These are phyloP conservation scores for Sebastes minor DNA, from an alignment of 2,797 vertebrate species.

Conservation along the genomic window DNA sequence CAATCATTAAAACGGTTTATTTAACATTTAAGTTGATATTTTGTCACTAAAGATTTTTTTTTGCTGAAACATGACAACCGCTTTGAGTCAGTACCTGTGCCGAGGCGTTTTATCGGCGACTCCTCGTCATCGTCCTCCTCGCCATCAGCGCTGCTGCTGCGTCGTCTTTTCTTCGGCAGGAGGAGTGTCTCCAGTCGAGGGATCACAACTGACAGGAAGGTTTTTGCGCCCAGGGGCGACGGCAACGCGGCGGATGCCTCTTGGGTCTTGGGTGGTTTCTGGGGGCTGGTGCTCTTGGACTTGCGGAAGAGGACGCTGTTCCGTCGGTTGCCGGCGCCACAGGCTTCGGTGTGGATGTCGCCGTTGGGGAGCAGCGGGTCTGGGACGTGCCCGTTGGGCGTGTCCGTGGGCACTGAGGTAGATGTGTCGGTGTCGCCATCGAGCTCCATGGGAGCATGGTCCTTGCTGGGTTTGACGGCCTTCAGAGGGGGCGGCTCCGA, in stretches of 20 bases:
- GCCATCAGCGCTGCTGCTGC: constrained; percentile 89
- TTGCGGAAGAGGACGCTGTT: constrained; percentile 93
- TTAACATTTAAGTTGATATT: too few species aligned
- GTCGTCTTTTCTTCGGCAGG: constrained; percentile 93
- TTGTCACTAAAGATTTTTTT: neutral
- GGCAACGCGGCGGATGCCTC: constrained; percentile 85
- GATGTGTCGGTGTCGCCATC: constrained; percentile 85
- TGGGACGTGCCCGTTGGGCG: constrained; percentile 86
- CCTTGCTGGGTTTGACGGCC: constrained; percentile 84
- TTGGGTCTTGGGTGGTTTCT: constrained; percentile 87
- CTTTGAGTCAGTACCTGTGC: constrained; percentile 82
- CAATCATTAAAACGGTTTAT: neutral
- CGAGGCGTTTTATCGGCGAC: constrained; percentile 92
- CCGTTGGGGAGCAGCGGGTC: constrained; percentile 84
- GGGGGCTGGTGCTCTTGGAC: constrained; percentile 95
- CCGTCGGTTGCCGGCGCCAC: constrained; percentile 88
- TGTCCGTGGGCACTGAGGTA: constrained; percentile 86
- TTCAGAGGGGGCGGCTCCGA: constrained; percentile 88
- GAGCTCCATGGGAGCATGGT: constrained; percentile 87
- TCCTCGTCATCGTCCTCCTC: constrained; percentile 84
- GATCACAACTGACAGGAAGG: constrained; percentile 98
- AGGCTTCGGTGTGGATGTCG: constrained; percentile 83
- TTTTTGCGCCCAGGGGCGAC: constrained; percentile 94
- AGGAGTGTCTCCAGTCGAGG: constrained; percentile 98
- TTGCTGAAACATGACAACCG: neutral